Base-by-base conservation (phyloP, 2,113 vertebrate species). In the Larimichthys crocea region DNA sequence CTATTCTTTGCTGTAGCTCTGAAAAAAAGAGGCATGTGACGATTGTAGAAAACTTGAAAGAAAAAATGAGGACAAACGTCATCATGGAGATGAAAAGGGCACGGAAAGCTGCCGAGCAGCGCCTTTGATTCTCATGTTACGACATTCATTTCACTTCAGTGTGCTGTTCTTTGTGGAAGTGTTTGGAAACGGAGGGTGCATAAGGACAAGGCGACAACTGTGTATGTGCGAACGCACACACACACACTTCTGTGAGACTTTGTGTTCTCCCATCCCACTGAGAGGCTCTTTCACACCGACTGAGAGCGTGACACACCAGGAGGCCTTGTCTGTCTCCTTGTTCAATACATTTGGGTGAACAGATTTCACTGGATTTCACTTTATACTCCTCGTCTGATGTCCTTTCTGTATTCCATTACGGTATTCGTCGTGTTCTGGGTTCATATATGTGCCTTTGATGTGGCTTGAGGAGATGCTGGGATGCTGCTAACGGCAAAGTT, bases 241-340 rank as follows among this genome's bases (percentile, higher is more conserved):
- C 31, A 35, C 31, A 79, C 75, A 76, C 76, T 84, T 77, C 59
- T 83, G 73, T 61, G 74, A 82, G 64, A 74, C 79, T 87, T 88
- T 89, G 85, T 93, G 88, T 91, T 80, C 82, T 74, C 31, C 50
- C 48, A 3, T 46, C 86, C 61, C 64, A 48, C 75, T 35, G 50
- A 49, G 73, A 84, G 55, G 46, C 66, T 84, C 82, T 76, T 76
- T 89, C 71, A 84, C 88, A 79, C 77, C 66, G 61, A 22, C 75
- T 84, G 66, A 55, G 76, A 74, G 88, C 31, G 60, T 78, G 85
- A 67, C 83, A 89, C 83, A 80, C 80, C 88, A 85, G 17, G 77
- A 80, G 59, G 79, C 84, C 82, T 29, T 29, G 62, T 68, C 79
- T n/a, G 42, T 79, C 74, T 59, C 42, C 20, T 31, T 31, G 31